Base-by-base conservation (phyloP, 2,888 invertebrate species). In the Cenopis cana region DNA sequence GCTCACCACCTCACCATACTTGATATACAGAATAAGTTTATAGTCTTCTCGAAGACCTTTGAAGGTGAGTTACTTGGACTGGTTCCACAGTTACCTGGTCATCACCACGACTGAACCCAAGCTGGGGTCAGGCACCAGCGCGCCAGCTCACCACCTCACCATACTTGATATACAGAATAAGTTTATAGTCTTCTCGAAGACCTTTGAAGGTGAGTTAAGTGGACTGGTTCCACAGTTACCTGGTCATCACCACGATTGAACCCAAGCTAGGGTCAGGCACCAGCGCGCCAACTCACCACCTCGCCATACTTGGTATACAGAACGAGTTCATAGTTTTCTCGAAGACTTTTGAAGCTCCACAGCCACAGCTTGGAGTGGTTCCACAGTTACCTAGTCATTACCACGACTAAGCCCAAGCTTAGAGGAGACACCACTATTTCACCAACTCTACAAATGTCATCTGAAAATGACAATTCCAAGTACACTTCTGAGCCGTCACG, bases 81-180 rank as follows among this genome's bases (percentile, higher is more conserved):
- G 98, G 97, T 98, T 98, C 88, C 95, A 98, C 11, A 97, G 96
- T 78, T 98, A 98, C 88, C 94, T 99, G 55, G 96, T 98, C 5
- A 96, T 98, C 68, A 96, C 98, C 1, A 94, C 95, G 29, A 89
- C 88, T 82, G 89, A 89, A 0, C 75, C 82, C 74, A 85, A 83
- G 73, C 73, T 80, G 2, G 72, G 83, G 5, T 84, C 91, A 1
- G 85, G 84, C 11, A 87, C 89, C 5, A 85, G 85, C 72, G 79
- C 89, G 0, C 90, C 89, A 70, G 82, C 85, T 0, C 91, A 93
- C 72, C 87, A 91, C 74, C 94, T 99, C 38, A 98, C 98, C 0
- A 96, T 99, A 6, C 95, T 99, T 66, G 99, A 99, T 86, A 97
- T 99, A 78, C 96, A 97, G 81, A 99, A 98, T 89, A 99, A 99